Evolutionary conservation across 1,140 invertebrate genomes (phyloP).

Genomic region (Aphidius ervi): DNA sequence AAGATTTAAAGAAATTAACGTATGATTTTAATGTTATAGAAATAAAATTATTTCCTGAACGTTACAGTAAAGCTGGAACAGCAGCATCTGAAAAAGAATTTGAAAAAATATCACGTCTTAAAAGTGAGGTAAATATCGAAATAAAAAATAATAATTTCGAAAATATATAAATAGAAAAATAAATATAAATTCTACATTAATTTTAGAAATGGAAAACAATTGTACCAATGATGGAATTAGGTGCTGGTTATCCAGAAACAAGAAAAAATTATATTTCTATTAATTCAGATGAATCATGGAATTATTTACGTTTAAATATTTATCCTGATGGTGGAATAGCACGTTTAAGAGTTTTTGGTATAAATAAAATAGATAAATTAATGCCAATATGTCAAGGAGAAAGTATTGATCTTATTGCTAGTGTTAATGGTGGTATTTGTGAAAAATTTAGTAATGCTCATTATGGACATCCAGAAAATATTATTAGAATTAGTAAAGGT

Average conservation of each 20-base stretch:
- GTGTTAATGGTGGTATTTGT: slow-evolving; percentile 57
- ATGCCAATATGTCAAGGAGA: slow-evolving; percentile 28
- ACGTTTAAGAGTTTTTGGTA: slow-evolving; percentile 59
- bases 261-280: slow-evolving; percentile 54
- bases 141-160: not conserved
- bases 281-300: slow-evolving; percentile 48
- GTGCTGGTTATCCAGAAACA: slow-evolving; percentile 57
- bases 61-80: slow-evolving; percentile 52
- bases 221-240: slow-evolving; percentile 54
- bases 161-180: not conserved
- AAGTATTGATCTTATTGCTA: slow-evolving; percentile 56
- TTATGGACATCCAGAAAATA: slow-evolving; percentile 63
- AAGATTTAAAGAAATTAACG: not conserved
- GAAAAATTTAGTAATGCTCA: slow-evolving; percentile 62
- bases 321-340: slow-evolving; percentile 68
- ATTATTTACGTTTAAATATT: slow-evolving; percentile 61
- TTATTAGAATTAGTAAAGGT: slow-evolving; percentile 56
- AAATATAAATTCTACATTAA: not conserved
- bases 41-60: slow-evolving; percentile 51
- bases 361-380: slow-evolving; percentile 45
- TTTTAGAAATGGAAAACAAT: slow-evolving; percentile 57
- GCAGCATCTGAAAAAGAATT: slow-evolving; percentile 52
- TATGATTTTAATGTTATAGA: slow-evolving; percentile 44
- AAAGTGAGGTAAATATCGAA: slow-evolving; percentile 46
- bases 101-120: slow-evolving; percentile 48